Conservation (phyloP, 1,140 invertebrate species). For the Gryllus bimaculatus region DNA sequence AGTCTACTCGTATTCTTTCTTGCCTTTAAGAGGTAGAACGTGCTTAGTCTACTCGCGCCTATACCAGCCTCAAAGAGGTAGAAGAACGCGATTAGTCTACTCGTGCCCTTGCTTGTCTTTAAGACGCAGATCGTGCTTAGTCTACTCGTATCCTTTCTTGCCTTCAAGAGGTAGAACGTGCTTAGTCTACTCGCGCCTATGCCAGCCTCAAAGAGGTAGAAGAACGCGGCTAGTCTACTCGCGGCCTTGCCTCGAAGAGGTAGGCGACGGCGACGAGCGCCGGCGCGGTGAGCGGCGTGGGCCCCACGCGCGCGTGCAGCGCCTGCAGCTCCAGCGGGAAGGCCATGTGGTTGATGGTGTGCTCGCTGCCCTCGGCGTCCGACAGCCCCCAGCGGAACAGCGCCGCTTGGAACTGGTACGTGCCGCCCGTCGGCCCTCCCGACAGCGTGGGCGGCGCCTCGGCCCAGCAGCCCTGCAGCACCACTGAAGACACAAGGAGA, state of each 20-base stretch:
- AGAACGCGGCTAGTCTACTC: too few relatives aligned
- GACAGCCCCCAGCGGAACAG: constrained; percentile 45
- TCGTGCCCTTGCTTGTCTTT: too few relatives aligned
- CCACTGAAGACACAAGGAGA: constrained; percentile 22
- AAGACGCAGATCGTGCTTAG: too few relatives aligned
- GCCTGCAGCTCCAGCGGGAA: constrained; percentile 47
- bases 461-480: constrained; percentile 23
- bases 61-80: too few relatives aligned
- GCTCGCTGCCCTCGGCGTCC: constrained; percentile 46
- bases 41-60: too few relatives aligned
- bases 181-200: too few relatives aligned
- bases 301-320: constrained; percentile 31
- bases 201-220: too few relatives aligned
- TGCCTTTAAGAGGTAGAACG: too few relatives aligned
- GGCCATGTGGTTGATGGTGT: constrained; percentile 41
- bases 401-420: constrained; percentile 40
- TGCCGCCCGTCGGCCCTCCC: constrained; percentile 38
- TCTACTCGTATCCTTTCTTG: too few relatives aligned
- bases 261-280: constrained; percentile 8
- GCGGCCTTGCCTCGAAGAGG: neutral
- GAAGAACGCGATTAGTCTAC: too few relatives aligned
- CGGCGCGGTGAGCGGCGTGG: constrained; percentile 21
- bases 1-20: too few relatives aligned
- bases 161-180: too few relatives aligned
- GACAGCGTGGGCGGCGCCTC: constrained; percentile 34